A percentile compares a stretch with the other conserved stretches of the same genome.
phyloP scores from a whole-genome alignment of 2,888 invertebrate genomes.

The Tiliacea aurago region DNA sequence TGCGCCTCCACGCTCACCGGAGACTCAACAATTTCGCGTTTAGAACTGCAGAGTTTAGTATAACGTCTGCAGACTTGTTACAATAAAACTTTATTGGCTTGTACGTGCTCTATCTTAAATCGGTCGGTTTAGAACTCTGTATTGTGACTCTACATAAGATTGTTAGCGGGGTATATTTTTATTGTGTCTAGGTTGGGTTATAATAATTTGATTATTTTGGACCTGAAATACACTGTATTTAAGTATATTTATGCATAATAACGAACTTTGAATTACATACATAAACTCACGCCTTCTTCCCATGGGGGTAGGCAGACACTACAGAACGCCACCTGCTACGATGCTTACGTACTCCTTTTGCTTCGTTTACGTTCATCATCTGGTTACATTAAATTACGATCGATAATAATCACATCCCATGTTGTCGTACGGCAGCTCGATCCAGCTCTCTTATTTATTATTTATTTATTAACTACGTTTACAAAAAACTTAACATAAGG shows the following conservation, averaged over 20 bases:
- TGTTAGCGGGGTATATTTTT: constrained; percentile 22
- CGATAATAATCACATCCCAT: background rate
- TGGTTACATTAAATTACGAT: background rate
- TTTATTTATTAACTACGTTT: too few relatives aligned
- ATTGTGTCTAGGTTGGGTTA: constrained; percentile 9
- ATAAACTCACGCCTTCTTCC: background rate
- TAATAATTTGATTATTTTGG: constrained; percentile 6
- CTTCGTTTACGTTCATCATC: background rate
- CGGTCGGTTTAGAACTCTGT: constrained; percentile 41
- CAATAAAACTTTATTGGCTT: constrained; percentile 64
- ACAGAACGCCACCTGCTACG: background rate
- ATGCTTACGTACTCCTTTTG: background rate
- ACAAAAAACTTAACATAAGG: too few relatives aligned
- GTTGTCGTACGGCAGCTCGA: too few relatives aligned
- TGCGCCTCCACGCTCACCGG: constrained; percentile 71
- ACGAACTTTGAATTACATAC: background rate
- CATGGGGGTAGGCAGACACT: background rate
- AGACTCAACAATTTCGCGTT: constrained; percentile 71
- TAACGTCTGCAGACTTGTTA: constrained; percentile 60
- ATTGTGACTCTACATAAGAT: constrained; percentile 42
- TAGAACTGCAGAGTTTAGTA: constrained; percentile 60
- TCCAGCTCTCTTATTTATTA: too few relatives aligned
- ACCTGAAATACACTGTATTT: background rate
- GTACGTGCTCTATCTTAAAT: constrained; percentile 63
- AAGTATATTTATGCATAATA: background rate